Evolutionary conservation across 2,797 vertebrate species (phyloP).

Genomic region (Mionectes olivaceus): DNA sequence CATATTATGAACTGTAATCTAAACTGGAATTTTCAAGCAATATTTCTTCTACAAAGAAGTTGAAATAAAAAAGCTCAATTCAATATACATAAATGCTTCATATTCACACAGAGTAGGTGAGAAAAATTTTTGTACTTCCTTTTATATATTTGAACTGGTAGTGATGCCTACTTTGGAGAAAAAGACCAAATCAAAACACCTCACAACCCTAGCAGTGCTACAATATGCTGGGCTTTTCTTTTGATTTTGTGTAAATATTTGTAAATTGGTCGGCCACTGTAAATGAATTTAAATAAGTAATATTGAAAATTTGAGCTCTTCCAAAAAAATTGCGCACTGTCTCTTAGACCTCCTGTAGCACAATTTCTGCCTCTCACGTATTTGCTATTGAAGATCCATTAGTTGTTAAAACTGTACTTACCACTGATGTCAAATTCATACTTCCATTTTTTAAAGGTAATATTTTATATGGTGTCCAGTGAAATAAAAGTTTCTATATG

Average conservation of each 20-base stretch:
- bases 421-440: constrained; percentile 45
- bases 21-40: constrained; percentile 66
- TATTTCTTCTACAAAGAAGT: constrained; percentile 34
- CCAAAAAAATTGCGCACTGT: not conserved
- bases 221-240: constrained; percentile 39
- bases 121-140: constrained; percentile 29
- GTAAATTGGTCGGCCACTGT: constrained; percentile 58
- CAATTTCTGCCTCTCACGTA: constrained; percentile 63
- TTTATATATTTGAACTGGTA: constrained; percentile 27
- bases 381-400: constrained; percentile 60
- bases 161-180: constrained; percentile 1
- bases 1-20: constrained; percentile 34
- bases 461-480: constrained; percentile 74
- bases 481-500: constrained; percentile 79
- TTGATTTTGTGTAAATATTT: constrained; percentile 70
- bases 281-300: constrained; percentile 56
- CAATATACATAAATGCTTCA: constrained; percentile 27
- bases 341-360: constrained; percentile 66
- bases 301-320: constrained; percentile 59
- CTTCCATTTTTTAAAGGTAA: constrained; percentile 67
- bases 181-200: not conserved
- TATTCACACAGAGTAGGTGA: constrained; percentile 2
- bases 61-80: constrained; percentile 17
- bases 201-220: not conserved
- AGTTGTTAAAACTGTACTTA: constrained; percentile 57